phyloP scores from a whole-genome alignment of 1,140 invertebrate genomes.

The Cardiocondyla obscurior region DNA sequence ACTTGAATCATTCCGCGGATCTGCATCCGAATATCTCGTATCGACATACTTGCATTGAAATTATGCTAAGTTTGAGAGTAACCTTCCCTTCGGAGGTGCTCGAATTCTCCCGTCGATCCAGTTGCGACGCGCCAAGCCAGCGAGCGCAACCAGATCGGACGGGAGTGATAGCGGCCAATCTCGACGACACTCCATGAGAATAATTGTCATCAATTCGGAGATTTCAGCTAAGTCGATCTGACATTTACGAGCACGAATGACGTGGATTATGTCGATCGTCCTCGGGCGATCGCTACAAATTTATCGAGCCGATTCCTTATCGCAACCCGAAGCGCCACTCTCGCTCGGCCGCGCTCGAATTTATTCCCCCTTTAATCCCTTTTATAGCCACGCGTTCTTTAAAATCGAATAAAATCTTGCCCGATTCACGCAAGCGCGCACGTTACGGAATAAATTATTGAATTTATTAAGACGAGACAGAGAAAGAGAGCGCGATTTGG shows the following conservation, averaged over 20 bases:
- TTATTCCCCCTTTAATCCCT: constrained; percentile 1
- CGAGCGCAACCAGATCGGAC: background rate
- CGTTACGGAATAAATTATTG: background rate
- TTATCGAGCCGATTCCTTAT: constrained; percentile 7
- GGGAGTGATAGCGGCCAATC: constrained; percentile 8
- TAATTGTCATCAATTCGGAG: constrained; percentile 43
- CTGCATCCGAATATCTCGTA: background rate
- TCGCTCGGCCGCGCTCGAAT: background rate
- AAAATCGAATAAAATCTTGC: background rate
- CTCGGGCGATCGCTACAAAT: background rate
- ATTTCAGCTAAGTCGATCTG: constrained; percentile 38
- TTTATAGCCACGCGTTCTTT: background rate
- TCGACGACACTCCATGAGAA: constrained; percentile 21
- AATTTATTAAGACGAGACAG: background rate
- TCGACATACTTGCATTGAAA: constrained; percentile 20
- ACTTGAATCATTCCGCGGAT: background rate
- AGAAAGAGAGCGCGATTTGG: background rate
- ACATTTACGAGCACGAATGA: constrained; percentile 32
- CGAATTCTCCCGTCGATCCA: background rate
- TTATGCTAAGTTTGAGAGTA: background rate
- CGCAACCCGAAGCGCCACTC: background rate
- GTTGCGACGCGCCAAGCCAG: background rate
- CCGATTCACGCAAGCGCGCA: background rate
- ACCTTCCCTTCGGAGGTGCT: background rate
- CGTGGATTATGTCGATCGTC: constrained; percentile 23